Evolutionary conservation across 92 coral and sea anemone species (phyloP), one percentile per base, ranked within the genome.

Genomic region (Phymanthus crucifer): DNA sequence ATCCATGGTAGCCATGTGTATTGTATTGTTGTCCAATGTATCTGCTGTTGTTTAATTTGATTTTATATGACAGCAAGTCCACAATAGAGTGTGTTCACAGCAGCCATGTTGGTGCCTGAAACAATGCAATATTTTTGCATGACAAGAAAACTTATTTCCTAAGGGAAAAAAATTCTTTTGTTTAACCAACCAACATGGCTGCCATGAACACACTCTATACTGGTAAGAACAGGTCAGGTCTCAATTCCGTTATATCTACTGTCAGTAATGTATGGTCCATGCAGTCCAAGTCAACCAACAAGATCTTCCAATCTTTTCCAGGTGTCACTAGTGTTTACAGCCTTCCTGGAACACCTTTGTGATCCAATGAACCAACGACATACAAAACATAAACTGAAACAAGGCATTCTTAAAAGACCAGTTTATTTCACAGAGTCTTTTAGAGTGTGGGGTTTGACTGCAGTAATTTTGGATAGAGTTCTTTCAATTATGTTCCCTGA

Each of bases 401-500:
- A 77, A 26, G 35, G 72, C 48, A 77, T 77, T 4, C 40, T 77
- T 14, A 52, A 66, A 77, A 58, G 72, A 64, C 81, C 81, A 31
- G 69, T 75, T 19, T 75, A 35, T 48, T 71, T 71, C 1, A 71
- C 75, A 71, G 75, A 73, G 11, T 61, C 84, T 48, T 79, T 46
- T 40, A 74, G 84, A 75, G 79, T 90, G 32, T 90, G 93, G 93
- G 90, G 88, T 56, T 77, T 90, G 52, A 90, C 90, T 36, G 90
- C 87, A 40, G 76, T 86, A 38, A 66, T 90, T 38, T 69, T 90
- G 56, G 93, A 90, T 75, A 56, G 66, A 56, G 86, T 72, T 32
- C 90, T 90, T 83, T 75, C 83, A 1, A 52, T 74, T 45, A 80
- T 90, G 34, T 78, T 86, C 58, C 87, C 87, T 48, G 74, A 82